phyloP scores from a whole-genome alignment of 2,113 vertebrate species.

The Tretioscincus oriximinensis region DNA sequence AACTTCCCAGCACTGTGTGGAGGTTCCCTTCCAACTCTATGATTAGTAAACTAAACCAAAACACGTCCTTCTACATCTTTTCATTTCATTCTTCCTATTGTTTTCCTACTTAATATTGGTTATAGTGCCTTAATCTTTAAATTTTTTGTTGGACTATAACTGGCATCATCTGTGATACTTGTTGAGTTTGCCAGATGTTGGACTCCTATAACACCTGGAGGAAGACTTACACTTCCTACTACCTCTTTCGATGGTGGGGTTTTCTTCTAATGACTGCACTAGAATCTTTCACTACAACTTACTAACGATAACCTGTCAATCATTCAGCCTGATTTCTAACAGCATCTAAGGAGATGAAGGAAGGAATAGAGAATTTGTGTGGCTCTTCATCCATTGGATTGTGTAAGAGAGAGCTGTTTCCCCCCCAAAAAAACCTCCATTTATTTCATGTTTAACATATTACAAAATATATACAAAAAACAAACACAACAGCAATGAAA shows the following conservation, averaged over 20 bases:
- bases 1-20: too few relatives aligned
- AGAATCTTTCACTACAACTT: background rate
- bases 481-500: too few relatives aligned
- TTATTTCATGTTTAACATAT: too few relatives aligned
- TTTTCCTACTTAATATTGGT: background rate
- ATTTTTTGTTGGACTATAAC: constrained; percentile 18
- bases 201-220: background rate
- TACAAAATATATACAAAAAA: too few relatives aligned
- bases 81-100: background rate
- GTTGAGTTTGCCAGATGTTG: background rate
- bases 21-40: too few relatives aligned
- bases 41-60: background rate
- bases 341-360: background rate
- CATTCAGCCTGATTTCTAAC: background rate
- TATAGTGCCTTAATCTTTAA: background rate
- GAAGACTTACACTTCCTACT: background rate
- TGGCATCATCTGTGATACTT: background rate
- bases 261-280: background rate
- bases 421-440: too few relatives aligned
- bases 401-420: background rate
- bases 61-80: background rate
- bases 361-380: constrained; percentile 2
- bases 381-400: background rate
- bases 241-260: background rate
- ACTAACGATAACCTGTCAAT: constrained; percentile 17